Conservation (phyloP, 2,113 vertebrate genomes). For the Sardina pilchardus region DNA sequence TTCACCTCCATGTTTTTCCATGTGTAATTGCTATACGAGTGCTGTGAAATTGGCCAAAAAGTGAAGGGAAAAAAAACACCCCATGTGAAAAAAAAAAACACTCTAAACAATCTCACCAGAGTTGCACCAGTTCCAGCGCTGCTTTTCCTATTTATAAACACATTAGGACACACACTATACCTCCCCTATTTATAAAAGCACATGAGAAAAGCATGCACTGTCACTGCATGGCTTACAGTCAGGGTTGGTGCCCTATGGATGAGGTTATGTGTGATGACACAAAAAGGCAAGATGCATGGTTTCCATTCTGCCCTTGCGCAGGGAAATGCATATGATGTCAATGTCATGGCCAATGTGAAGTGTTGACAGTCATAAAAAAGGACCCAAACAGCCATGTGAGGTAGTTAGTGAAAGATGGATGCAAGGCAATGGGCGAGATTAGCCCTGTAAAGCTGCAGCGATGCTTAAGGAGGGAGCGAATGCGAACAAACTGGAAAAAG, state of each 20-base stretch:
- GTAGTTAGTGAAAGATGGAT: constrained; percentile 60
- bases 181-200: not conserved
- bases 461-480: constrained; percentile 48
- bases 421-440: constrained; percentile 54
- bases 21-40: not conserved
- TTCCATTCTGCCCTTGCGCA: constrained; percentile 51
- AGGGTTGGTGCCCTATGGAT: not conserved
- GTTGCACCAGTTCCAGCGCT: not conserved
- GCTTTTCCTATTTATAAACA: not conserved
- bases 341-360: constrained; percentile 65
- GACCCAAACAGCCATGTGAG: constrained; percentile 63
- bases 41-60: not conserved
- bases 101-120: not conserved
- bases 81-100: not conserved
- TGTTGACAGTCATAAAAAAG: constrained; percentile 66
- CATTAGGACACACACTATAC: not conserved
- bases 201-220: not conserved
- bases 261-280: constrained; percentile 51
- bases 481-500: constrained; percentile 57
- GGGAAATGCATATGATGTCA: constrained; percentile 68
- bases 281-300: constrained; percentile 21
- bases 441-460: constrained; percentile 34
- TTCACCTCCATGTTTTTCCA: not conserved
- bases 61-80: not conserved
- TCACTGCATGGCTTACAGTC: not conserved